Conservation (phyloP, 2,113 vertebrate genomes). For the Sylvia atricapilla region DNA sequence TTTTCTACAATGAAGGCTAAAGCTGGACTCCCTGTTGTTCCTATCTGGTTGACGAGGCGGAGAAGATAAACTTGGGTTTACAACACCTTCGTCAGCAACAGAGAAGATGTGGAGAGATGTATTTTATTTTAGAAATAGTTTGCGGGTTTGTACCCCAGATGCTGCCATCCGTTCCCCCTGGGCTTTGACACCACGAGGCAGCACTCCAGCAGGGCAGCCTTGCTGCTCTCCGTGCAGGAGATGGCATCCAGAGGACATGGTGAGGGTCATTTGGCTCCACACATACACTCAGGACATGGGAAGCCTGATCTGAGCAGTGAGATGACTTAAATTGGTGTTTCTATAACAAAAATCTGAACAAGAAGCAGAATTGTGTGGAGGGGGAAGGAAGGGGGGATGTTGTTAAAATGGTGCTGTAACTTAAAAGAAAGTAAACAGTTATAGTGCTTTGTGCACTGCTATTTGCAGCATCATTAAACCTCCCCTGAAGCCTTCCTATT, state of each 20-base stretch:
- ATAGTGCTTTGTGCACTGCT: background rate
- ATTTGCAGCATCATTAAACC: slow-evolving; percentile 39
- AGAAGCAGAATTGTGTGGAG: background rate
- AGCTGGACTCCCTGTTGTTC: background rate
- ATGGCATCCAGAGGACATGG: background rate
- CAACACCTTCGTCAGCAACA: background rate
- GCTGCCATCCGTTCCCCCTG: accelerated
- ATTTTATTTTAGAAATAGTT: background rate
- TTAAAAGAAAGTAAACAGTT: slow-evolving; percentile 8
- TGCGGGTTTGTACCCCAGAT: background rate
- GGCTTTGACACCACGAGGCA: background rate
- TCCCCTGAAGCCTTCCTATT: background rate
- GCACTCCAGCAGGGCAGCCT: background rate
- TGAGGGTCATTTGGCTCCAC: background rate
- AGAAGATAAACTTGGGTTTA: background rate
- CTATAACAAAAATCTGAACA: background rate
- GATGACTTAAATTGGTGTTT: background rate
- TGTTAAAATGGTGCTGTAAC: background rate
- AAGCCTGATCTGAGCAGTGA: background rate
- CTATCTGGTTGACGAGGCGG: background rate
- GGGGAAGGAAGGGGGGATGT: too few relatives aligned
- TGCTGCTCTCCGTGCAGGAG: background rate
- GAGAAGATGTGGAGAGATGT: background rate
- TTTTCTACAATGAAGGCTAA: background rate
- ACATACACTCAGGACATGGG: background rate